phyloP scores from a whole-genome alignment of 2,797 vertebrate species.

The Lithobates sylvaticus region DNA sequence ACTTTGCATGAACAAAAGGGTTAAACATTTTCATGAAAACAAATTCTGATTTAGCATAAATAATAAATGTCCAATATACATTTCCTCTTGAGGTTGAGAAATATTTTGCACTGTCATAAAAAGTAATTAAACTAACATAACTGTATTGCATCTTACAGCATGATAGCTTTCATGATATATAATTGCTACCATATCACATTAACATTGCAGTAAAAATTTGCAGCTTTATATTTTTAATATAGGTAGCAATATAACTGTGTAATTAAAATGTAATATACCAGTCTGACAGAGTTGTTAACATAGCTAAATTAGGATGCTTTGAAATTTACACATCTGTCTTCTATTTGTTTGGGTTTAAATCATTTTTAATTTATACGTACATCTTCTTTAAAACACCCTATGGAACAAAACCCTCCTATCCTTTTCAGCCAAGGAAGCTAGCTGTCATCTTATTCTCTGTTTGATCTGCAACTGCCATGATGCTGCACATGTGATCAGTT shows the following conservation, averaged over 20 bases:
- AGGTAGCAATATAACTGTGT: slow-evolving; percentile 45
- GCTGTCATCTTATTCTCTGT: too few relatives aligned
- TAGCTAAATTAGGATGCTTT: slow-evolving; percentile 58
- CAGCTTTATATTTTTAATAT: slow-evolving; percentile 51
- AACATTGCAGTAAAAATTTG: slow-evolving; percentile 61
- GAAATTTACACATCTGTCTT: slow-evolving; percentile 54
- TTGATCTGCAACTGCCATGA: too few relatives aligned
- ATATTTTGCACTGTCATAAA: slow-evolving; percentile 51
- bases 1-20: background rate
- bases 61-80: background rate
- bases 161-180: slow-evolving; percentile 57
- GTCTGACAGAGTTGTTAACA: slow-evolving; percentile 53
- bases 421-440: too few relatives aligned
- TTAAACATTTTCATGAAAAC: slow-evolving; percentile 33
- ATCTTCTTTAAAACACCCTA: too few relatives aligned
- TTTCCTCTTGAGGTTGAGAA: slow-evolving; percentile 1
- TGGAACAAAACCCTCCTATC: too few relatives aligned
- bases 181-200: slow-evolving; percentile 59
- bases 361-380: slow-evolving; percentile 42
- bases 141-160: slow-evolving; percentile 45
- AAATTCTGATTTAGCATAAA: background rate
- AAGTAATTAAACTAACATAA: slow-evolving; percentile 50
- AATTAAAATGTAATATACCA: slow-evolving; percentile 52
- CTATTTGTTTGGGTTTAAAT: slow-evolving; percentile 54
- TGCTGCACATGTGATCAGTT: too few relatives aligned